Conservation (phyloP, 1,140 invertebrate genomes). For the Atta texana region DNA sequence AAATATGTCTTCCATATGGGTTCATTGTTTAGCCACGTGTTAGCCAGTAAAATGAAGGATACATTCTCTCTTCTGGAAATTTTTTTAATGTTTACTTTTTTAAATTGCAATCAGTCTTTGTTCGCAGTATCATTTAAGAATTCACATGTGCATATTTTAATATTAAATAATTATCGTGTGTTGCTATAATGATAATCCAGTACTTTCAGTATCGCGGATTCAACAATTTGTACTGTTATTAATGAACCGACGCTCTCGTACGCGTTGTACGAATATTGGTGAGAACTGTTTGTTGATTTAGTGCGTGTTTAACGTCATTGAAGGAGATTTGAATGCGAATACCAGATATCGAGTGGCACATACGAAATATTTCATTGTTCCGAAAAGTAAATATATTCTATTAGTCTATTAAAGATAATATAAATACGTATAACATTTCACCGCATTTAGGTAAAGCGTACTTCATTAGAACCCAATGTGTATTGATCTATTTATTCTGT, state of each 20-base stretch:
- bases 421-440: background rate
- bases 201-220: slow-evolving; percentile 14
- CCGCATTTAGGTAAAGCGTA: background rate
- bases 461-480: background rate
- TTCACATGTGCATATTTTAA: background rate
- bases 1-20: slow-evolving; percentile 25
- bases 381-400: slow-evolving; percentile 16
- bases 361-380: slow-evolving; percentile 18
- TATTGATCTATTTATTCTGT: background rate
- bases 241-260: background rate
- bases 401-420: background rate
- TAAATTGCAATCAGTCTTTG: background rate
- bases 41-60: background rate
- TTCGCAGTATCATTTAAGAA: background rate
- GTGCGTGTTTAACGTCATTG: slow-evolving; percentile 1
- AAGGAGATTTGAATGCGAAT: slow-evolving; percentile 10
- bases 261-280: background rate
- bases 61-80: background rate
- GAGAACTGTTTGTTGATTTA: slow-evolving; percentile 13
- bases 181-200: background rate
- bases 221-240: slow-evolving; percentile 3
- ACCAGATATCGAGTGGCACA: background rate
- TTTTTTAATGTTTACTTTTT: background rate
- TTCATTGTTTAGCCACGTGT: slow-evolving; percentile 39
- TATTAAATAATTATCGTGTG: background rate